These are phyloP conservation scores for Lasioglossum oenotherae DNA, from an alignment of 2,888 invertebrate genomes.

Conservation along the genomic window DNA sequence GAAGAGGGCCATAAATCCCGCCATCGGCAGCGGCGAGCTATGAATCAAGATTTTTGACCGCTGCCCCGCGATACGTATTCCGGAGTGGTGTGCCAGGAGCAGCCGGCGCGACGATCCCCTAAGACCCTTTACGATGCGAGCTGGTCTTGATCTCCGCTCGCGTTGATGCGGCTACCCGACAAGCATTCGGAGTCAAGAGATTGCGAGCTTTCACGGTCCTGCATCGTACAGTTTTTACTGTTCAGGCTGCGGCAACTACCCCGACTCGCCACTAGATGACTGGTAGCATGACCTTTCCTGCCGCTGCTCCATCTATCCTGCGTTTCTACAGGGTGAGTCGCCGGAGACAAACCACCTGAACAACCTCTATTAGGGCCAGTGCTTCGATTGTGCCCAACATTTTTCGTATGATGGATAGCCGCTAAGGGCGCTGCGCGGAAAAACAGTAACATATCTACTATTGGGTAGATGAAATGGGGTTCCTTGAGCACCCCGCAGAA, in stretches of 20 bases:
- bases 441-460: too few species aligned
- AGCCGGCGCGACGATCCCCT: background rate
- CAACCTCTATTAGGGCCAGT: too few species aligned
- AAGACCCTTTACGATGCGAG: background rate
- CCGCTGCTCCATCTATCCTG: too few species aligned
- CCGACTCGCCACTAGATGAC: too few species aligned
- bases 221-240: background rate
- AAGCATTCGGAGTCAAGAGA: background rate
- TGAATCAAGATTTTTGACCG: slow-evolving; percentile 78
- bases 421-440: too few species aligned
- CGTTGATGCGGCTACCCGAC: background rate
- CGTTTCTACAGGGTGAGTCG: too few species aligned
- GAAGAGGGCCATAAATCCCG: slow-evolving; percentile 75
- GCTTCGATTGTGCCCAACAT: too few species aligned
- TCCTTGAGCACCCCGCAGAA: too few species aligned
- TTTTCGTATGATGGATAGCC: too few species aligned
- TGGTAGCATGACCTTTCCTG: too few species aligned
- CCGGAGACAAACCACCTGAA: too few species aligned
- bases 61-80: slow-evolving; percentile 5
- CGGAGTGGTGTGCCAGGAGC: background rate
- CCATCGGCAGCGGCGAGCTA: slow-evolving; percentile 69
- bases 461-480: too few species aligned
- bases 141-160: background rate
- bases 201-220: background rate
- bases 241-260: background rate